A percentile compares a stretch with the other conserved stretches of the same genome.
Evolutionary conservation across 2,888 invertebrate genomes (phyloP).

Genomic region (Caenorhabditis parvicauda): DNA sequence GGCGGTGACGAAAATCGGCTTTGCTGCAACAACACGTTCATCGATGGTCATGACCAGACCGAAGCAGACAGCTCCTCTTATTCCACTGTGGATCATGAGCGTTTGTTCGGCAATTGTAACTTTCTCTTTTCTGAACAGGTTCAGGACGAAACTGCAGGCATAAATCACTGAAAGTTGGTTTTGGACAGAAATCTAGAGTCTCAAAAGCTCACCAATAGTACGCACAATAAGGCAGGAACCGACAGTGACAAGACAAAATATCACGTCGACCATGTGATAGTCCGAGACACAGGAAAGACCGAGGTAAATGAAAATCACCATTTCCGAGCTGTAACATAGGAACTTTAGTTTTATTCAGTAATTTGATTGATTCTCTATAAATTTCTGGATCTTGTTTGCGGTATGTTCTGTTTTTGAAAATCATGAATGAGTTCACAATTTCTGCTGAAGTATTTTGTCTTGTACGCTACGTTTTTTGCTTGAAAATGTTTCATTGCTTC

Average conservation of each 20-base stretch:
- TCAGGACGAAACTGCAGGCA: slow-evolving; percentile 76
- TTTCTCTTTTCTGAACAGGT: slow-evolving; percentile 85
- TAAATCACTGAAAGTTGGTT: slow-evolving; percentile 21
- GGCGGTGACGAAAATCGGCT: slow-evolving; percentile 92
- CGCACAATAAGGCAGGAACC: slow-evolving; percentile 86
- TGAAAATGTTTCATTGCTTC: too few relatives aligned
- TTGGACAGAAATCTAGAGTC: neutral
- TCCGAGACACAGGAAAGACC: slow-evolving; percentile 88
- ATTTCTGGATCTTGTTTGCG: too few relatives aligned
- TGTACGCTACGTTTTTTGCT: too few relatives aligned
- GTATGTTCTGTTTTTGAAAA: too few relatives aligned
- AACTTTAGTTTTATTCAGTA: neutral
- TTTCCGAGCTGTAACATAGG: slow-evolving; percentile 76
- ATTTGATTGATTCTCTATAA: neutral
- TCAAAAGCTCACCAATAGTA: slow-evolving; percentile 73
- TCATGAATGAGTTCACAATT: too few relatives aligned
- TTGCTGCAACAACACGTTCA: slow-evolving; percentile 77
- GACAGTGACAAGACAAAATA: slow-evolving; percentile 84
- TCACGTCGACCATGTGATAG: slow-evolving; percentile 67
- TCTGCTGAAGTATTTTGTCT: too few relatives aligned
- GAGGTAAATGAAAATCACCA: slow-evolving; percentile 97
- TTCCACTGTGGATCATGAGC: slow-evolving; percentile 90
- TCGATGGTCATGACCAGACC: slow-evolving; percentile 68
- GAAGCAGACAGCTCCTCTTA: slow-evolving; percentile 86
- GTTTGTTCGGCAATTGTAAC: slow-evolving; percentile 73